phyloP scores from a whole-genome alignment of 2,113 vertebrate species.

The Lathamus discolor region DNA sequence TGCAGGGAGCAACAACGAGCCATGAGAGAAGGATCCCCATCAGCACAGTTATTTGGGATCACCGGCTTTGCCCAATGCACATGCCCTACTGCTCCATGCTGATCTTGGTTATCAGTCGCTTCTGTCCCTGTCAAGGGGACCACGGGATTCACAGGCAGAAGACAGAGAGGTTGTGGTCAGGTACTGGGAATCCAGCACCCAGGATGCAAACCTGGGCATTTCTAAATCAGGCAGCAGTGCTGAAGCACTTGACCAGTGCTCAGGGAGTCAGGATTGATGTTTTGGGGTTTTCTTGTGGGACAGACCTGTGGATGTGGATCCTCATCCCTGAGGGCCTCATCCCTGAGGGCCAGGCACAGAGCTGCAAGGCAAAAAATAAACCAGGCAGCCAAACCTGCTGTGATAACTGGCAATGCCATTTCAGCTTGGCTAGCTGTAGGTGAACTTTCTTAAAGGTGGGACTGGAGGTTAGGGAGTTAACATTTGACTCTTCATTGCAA shows the following conservation, averaged over 20 bases:
- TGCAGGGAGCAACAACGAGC: rapidly evolving
- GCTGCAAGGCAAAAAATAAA: background rate
- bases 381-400: background rate
- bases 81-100: background rate
- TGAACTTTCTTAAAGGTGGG: background rate
- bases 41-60: background rate
- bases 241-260: background rate
- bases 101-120: background rate
- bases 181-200: background rate
- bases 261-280: background rate
- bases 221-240: background rate
- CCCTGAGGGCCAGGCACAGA: background rate
- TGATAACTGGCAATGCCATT: background rate
- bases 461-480: background rate
- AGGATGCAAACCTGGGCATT: background rate
- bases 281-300: background rate
- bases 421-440: background rate
- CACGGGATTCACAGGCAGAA: rapidly evolving
- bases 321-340: background rate
- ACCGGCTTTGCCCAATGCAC: background rate
- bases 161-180: rapidly evolving
- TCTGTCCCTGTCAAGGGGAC: background rate
- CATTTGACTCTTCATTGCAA: background rate
- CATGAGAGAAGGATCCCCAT: background rate
- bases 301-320: background rate